These are phyloP conservation scores for Toxotes lorentzi DNA, from an alignment of 2,797 vertebrate genomes.

Conservation along the genomic window DNA sequence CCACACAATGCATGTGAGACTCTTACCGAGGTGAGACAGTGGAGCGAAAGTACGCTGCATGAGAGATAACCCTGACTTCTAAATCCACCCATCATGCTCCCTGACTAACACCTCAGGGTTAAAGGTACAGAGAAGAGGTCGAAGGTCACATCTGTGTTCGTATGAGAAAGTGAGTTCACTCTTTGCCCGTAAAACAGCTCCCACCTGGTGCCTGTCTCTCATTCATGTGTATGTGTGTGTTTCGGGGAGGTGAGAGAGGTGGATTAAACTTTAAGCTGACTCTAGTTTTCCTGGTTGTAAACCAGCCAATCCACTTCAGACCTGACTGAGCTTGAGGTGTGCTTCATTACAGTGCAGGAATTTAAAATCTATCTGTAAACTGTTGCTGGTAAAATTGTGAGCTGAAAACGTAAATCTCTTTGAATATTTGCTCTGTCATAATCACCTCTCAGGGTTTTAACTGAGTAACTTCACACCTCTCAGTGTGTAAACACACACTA, in stretches of 20 bases:
- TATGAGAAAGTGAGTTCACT: constrained; percentile 51
- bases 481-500: constrained; percentile 1
- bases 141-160: constrained; percentile 47
- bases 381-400: neutral
- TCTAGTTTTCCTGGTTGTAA: constrained; percentile 7
- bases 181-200: constrained; percentile 27
- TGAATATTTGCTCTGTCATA: neutral
- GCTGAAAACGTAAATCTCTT: neutral
- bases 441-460: neutral
- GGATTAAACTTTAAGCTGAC: constrained; percentile 1
- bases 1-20: neutral
- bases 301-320: neutral
- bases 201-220: constrained; percentile 50
- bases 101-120: constrained; percentile 44
- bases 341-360: neutral
- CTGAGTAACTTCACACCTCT: constrained; percentile 11
- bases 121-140: constrained; percentile 46
- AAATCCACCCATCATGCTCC: constrained; percentile 29
- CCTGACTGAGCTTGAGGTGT: neutral
- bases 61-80: constrained; percentile 41
- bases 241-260: neutral
- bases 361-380: neutral
- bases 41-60: neutral
- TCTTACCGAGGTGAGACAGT: neutral
- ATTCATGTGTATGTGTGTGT: neutral